Evolutionary conservation across 1,140 invertebrate species (phyloP).

Genomic region (Trinorchestia longiramus): DNA sequence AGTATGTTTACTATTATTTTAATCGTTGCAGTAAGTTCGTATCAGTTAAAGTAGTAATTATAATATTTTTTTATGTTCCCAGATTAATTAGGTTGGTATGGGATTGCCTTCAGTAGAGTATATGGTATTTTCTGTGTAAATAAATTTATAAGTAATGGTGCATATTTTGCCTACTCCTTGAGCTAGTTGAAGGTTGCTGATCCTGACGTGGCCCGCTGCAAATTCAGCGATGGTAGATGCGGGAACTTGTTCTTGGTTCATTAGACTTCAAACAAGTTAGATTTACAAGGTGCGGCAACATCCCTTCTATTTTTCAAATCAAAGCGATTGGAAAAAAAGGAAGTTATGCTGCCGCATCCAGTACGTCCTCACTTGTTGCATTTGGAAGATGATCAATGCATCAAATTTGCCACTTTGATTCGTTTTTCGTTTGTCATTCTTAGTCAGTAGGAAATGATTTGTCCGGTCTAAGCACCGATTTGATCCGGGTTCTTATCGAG

Average conservation of each 20-base stretch:
- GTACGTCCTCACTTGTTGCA: too few species aligned
- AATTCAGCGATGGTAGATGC: neutral
- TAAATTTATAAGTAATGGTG: neutral
- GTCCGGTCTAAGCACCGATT: too few species aligned
- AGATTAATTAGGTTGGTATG: conserved; percentile 4
- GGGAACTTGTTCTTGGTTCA: neutral
- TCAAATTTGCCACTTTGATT: too few species aligned
- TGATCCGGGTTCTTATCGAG: too few species aligned
- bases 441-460: too few species aligned
- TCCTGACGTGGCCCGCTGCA: neutral
- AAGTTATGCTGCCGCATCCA: too few species aligned
- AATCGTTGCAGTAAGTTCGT: neutral
- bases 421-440: too few species aligned
- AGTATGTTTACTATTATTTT: conserved; percentile 17
- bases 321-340: too few species aligned
- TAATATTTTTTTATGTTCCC: conserved; percentile 5
- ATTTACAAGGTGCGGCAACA: too few species aligned
- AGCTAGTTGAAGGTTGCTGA: neutral
- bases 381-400: too few species aligned
- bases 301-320: too few species aligned
- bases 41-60: neutral
- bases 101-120: neutral
- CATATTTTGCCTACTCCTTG: neutral
- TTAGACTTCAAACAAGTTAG: too few species aligned
- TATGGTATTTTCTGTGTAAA: neutral